A percentile compares a stretch with the other conserved stretches of the same genome.
phyloP scores from a whole-genome alignment of 2,888 invertebrate species.

The Epinotia demarniana region DNA sequence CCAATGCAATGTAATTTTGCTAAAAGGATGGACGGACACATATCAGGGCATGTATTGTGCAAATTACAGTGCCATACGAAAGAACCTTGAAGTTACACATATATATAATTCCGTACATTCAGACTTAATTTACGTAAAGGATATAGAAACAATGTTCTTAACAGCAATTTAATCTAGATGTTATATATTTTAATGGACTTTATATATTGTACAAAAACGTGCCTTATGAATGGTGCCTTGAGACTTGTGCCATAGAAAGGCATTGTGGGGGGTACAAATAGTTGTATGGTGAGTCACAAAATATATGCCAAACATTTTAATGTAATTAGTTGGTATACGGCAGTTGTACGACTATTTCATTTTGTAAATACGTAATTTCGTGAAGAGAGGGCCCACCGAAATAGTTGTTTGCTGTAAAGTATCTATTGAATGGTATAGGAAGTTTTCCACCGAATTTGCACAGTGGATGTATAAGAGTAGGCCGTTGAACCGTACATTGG shows the following conservation, averaged over 20 bases:
- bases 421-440: slow-evolving; percentile 42
- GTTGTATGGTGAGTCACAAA: slow-evolving; percentile 80
- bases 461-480: slow-evolving; percentile 20
- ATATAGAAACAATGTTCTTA: neutral
- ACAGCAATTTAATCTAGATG: slow-evolving; percentile 3
- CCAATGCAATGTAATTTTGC: neutral
- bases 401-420: slow-evolving; percentile 65
- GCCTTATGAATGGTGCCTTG: slow-evolving; percentile 75
- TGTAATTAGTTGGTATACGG: slow-evolving; percentile 64
- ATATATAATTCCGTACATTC: slow-evolving; percentile 45
- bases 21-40: slow-evolving; percentile 46
- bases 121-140: slow-evolving; percentile 11
- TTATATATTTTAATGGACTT: slow-evolving; percentile 15
- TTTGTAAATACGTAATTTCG: slow-evolving; percentile 72
- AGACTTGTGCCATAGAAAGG: slow-evolving; percentile 70
- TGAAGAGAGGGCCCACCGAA: slow-evolving; percentile 73
- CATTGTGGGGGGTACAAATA: slow-evolving; percentile 74
- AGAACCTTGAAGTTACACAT: slow-evolving; percentile 43
- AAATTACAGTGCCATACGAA: slow-evolving; percentile 78
- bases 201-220: slow-evolving; percentile 61
- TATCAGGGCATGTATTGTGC: slow-evolving; percentile 65
- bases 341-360: slow-evolving; percentile 65
- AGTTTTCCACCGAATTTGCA: slow-evolving; percentile 44
- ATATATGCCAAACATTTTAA: slow-evolving; percentile 81
- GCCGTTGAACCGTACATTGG: neutral